Base-by-base conservation (phyloP, 1,140 invertebrate genomes). In the Tetragonula clypearis region DNA sequence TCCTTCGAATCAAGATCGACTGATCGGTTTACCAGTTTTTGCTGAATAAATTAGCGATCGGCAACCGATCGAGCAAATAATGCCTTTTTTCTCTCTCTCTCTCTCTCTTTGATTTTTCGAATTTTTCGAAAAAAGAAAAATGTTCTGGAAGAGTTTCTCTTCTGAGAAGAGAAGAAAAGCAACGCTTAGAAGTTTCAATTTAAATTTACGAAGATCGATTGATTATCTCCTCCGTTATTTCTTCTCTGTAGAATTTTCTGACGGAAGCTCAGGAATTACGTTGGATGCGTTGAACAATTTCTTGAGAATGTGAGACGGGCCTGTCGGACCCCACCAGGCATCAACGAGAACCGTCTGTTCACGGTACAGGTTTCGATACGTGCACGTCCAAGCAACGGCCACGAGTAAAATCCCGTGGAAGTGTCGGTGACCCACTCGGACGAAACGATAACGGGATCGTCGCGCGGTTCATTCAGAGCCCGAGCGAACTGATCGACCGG, bases 401-500 rank as follows among this genome's bases (percentile, higher is more conserved):
- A 53, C 17, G 74, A 86, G 89, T 83, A 84, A 88, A 83, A 90
- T 86, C 79, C 83, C 85, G 77, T 81, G 77, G 82, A 92, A 83
- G 88, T 92, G 89, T 92, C 88, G 92, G 91, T 94, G 94, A 94
- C 94, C 94, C 93, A 94, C 93, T 94, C 91, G 90, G 87, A 92
- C 87, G 87, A 91, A 92, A 93, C 90, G 91, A 92, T 94, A 94
- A 94, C 94, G 94, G 94, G 92, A 94, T 88, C 82, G 89, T 86
- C 85, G 79, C 89, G 85, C 90, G 86, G 86, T 90, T 88, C 92
- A 90, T 91, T 90, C 84, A 82, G 58, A 88, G 49, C 66, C 41
- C 79, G 23, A 77, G 73, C n/a, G 72, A 89, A 88, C 86, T 73
- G 83, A 88, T 87, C 80, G 62, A 35, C 26, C 30, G 53, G 30